A percentile compares a stretch with the other conserved stretches of the same genome.
These are phyloP conservation scores for Sphyrna mokarran DNA, from an alignment of 2,113 vertebrate species.

Conservation along the genomic window DNA sequence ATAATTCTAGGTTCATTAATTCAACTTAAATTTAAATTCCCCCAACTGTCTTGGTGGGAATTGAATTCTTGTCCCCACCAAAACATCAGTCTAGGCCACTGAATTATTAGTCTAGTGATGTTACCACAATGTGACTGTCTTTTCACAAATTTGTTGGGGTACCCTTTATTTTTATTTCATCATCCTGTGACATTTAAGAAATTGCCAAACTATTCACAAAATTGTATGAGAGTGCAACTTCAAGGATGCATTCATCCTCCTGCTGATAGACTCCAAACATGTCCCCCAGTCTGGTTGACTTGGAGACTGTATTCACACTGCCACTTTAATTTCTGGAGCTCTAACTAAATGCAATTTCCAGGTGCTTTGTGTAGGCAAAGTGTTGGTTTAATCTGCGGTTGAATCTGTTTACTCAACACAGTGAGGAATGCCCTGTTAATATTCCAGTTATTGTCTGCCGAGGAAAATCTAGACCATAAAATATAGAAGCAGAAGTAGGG, in stretches of 20 bases:
- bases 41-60: neutral
- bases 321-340: neutral
- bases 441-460: neutral
- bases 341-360: neutral
- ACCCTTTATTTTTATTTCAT: neutral
- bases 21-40: neutral
- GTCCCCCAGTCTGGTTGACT: neutral
- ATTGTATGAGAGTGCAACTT: neutral
- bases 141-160: too few relatives aligned
- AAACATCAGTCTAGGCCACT: neutral
- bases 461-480: neutral
- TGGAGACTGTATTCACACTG: neutral
- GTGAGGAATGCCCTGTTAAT: too few relatives aligned
- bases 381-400: neutral
- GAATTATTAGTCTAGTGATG: neutral
- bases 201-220: neutral
- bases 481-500: too few relatives aligned
- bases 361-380: neutral
- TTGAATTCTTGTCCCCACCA: neutral
- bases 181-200: neutral
- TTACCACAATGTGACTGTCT: neutral
- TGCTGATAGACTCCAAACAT: too few relatives aligned
- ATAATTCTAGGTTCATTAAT: neutral
- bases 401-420: neutral
- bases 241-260: too few relatives aligned